These are phyloP conservation scores for Crenichthys baileyi DNA, from an alignment of 2,797 vertebrate species.

Conservation along the genomic window DNA sequence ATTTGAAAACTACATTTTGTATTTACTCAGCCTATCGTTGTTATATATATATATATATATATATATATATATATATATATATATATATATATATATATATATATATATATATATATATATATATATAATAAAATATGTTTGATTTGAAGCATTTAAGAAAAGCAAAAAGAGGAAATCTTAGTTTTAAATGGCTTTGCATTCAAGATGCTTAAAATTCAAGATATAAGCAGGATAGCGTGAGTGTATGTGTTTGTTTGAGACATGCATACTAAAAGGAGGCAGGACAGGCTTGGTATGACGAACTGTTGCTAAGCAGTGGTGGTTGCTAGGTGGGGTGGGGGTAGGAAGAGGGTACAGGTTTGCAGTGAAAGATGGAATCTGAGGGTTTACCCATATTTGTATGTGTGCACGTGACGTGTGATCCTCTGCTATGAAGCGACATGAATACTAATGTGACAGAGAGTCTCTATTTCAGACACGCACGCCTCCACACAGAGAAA, in stretches of 20 bases:
- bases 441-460: slow-evolving; percentile 21
- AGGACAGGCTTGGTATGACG: slow-evolving; percentile 69
- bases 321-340: slow-evolving; percentile 76
- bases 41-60: no score
- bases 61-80: no score
- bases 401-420: slow-evolving; percentile 12
- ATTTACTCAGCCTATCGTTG: neutral
- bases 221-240: slow-evolving; percentile 56
- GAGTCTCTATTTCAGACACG: slow-evolving; percentile 4
- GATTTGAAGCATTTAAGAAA: neutral
- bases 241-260: slow-evolving; percentile 54
- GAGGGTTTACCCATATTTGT: slow-evolving; percentile 63
- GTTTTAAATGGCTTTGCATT: neutral
- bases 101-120: no score
- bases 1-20: neutral
- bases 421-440: slow-evolving; percentile 2
- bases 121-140: no score
- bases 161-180: neutral
- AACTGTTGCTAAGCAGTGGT: slow-evolving; percentile 81
- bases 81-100: no score
- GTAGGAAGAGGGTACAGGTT: slow-evolving; percentile 57
- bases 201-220: slow-evolving; percentile 23
- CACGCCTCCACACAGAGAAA: neutral
- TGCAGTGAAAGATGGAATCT: slow-evolving; percentile 65
- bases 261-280: slow-evolving; percentile 77